Base-by-base conservation (phyloP, 2,797 vertebrate genomes). In the Sorex maritimensis region DNA sequence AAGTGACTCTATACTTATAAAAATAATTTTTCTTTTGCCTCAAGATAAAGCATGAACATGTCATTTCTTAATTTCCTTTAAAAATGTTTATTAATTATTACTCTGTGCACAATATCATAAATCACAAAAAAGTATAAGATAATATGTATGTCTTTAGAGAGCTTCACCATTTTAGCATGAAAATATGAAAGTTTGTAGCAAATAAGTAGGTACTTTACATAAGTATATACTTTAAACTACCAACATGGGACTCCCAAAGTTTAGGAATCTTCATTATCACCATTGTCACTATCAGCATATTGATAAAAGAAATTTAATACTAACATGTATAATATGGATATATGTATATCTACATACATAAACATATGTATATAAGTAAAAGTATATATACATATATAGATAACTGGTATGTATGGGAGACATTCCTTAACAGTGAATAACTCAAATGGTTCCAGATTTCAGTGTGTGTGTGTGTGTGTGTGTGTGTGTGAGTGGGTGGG, bases 61-160 rank as follows among this genome's bases (percentile, higher is more conserved):
- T 72, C 23, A 73, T 75, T 95, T 88, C 24, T 34, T 24, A 41
- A 71, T 15, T 61, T 68, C 24, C 11, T 83, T 24, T 93, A 82
- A 92, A 77, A 90, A 61, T 55, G 80, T 58, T 93, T 92, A 77
- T 67, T 86, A 24, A 34, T 4, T 67, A 2, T 81, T 89, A 71
- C 34, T 83, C 52, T 38, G 11, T 30, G 19, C 10, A 61, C 11
- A 67, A 24, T 14, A 78, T n/a, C 11, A 5, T 85, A 44, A 58
- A 28, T 73, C 63, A 75, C 41, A 88, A 80, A 81, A 52, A 87
- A 28, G 26, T 61, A 0, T 81, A 58, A 74, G 55, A 19, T 1
- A 74, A 11, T 8, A 14, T 30, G n/a, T 23, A n/a, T 52, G 34
- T 21, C 55, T 34, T 46, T 1, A 69, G 34, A 46, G 34, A 86